Conservation (phyloP, 2,113 vertebrate genomes). For the Puma concolor region DNA sequence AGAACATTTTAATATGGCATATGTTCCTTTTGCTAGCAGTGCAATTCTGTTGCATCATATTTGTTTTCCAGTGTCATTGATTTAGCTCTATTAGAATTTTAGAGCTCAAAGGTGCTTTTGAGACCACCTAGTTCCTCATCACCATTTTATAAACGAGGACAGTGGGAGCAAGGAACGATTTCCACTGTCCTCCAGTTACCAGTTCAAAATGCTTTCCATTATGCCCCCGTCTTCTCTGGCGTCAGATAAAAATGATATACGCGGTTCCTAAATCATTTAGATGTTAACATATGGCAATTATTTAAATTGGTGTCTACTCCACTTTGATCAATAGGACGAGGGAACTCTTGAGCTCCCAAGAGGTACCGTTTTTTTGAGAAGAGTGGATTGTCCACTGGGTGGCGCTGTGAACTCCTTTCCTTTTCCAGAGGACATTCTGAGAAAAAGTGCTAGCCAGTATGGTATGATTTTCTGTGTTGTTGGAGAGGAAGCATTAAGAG, state of each 20-base stretch:
- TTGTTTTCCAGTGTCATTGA: slow-evolving; percentile 35
- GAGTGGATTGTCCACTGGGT: neutral
- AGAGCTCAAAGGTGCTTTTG: slow-evolving; percentile 29
- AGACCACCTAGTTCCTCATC: neutral
- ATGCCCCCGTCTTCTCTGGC: neutral
- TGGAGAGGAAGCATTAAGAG: neutral
- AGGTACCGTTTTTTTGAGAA: neutral
- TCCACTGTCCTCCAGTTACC: neutral
- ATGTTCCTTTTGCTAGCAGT: slow-evolving; percentile 63
- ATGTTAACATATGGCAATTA: neutral
- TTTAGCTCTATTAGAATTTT: slow-evolving; percentile 23
- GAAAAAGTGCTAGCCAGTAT: neutral
- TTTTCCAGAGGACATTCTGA: neutral
- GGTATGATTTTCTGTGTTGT: neutral
- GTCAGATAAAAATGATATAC: neutral
- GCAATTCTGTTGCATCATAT: slow-evolving; percentile 14
- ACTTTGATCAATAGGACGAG: neutral
- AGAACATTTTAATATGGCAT: slow-evolving; percentile 58
- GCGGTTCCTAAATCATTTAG: neutral
- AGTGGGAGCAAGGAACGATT: neutral
- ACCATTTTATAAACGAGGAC: neutral
- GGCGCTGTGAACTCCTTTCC: neutral
- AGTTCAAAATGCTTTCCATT: neutral
- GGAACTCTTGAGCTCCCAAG: neutral
- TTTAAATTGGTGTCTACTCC: neutral